Percentiles rank a stretch among this genome's conserved stretches.
Conservation (phyloP, 2,113 vertebrate species). For the Hirundichthys speculiger region DNA sequence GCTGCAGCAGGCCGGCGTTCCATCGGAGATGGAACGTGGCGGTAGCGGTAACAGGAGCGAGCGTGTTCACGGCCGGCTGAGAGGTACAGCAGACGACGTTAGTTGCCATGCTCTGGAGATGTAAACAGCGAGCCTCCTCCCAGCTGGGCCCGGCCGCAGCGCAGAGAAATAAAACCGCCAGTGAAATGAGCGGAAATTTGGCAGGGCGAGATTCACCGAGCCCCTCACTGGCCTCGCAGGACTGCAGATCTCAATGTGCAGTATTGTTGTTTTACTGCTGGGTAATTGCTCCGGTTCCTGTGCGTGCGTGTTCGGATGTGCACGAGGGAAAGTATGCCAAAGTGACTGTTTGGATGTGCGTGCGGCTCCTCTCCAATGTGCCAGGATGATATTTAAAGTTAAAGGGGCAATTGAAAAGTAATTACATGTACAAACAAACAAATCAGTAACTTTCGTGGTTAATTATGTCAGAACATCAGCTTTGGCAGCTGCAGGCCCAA, state of each 20-base stretch:
- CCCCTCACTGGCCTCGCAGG: slow-evolving; percentile 47
- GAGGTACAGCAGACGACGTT: slow-evolving; percentile 9
- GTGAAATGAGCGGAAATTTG: slow-evolving; percentile 62
- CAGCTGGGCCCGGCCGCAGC: slow-evolving; percentile 48
- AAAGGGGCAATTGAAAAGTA: too few species aligned
- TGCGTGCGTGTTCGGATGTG: slow-evolving; percentile 16
- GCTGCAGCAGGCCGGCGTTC: too few species aligned
- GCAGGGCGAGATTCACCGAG: slow-evolving; percentile 42
- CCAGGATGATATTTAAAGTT: background rate
- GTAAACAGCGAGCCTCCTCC: slow-evolving; percentile 60
- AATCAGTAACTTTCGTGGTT: too few species aligned
- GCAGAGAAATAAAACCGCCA: slow-evolving; percentile 56
- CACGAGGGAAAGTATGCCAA: slow-evolving; percentile 13
- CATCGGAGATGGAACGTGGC: too few species aligned
- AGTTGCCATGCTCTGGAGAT: slow-evolving; percentile 41
- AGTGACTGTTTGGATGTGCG: background rate
- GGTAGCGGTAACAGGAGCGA: too few species aligned
- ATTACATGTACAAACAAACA: too few species aligned
- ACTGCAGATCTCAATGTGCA: slow-evolving; percentile 59
- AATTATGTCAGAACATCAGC: too few species aligned
- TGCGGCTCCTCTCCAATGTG: too few species aligned
- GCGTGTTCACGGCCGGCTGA: slow-evolving; percentile 3
- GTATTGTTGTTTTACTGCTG: slow-evolving; percentile 63
- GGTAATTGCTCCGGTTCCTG: slow-evolving; percentile 61
- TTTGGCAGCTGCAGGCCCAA: too few species aligned